Evolutionary conservation across 2,888 invertebrate species (phyloP).

Genomic region (Cabera pusaria): DNA sequence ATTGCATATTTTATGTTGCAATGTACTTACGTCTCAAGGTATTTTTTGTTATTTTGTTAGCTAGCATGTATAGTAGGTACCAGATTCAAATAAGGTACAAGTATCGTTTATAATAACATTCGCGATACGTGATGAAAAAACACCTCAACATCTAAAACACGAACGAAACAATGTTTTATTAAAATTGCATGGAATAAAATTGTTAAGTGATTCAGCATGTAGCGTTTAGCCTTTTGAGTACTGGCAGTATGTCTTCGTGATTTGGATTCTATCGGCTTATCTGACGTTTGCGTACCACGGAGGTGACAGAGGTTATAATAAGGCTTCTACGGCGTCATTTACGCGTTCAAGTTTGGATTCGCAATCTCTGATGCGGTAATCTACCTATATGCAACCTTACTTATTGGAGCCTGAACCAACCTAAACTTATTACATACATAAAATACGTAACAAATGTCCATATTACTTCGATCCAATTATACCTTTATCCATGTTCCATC

Average conservation of each 20-base stretch:
- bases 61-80: no score
- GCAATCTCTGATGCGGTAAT: no score
- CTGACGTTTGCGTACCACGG: conserved; percentile 49
- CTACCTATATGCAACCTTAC: no score
- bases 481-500: conserved; percentile 14
- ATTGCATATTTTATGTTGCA: conserved; percentile 13
- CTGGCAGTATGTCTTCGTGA: conserved; percentile 44
- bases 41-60: conserved; percentile 1
- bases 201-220: conserved; percentile 28
- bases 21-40: conserved; percentile 4
- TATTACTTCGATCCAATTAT: conserved; percentile 15
- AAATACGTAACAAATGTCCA: no score
- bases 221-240: conserved; percentile 40
- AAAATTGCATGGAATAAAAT: conserved; percentile 18
- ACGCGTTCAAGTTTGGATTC: no score
- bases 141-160: conserved; percentile 7
- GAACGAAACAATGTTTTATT: conserved; percentile 13
- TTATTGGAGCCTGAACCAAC: no score
- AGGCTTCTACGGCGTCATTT: no score
- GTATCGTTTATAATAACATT: conserved; percentile 5
- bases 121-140: conserved; percentile 3
- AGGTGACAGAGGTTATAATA: conserved; percentile 47
- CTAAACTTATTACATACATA: no score
- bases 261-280: conserved; percentile 59
- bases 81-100: conserved; percentile 3